Percentiles rank a stretch among this genome's conserved stretches.
phyloP scores from a whole-genome alignment of 2,113 vertebrate species.

The Poeciliopsis turrubarensis region DNA sequence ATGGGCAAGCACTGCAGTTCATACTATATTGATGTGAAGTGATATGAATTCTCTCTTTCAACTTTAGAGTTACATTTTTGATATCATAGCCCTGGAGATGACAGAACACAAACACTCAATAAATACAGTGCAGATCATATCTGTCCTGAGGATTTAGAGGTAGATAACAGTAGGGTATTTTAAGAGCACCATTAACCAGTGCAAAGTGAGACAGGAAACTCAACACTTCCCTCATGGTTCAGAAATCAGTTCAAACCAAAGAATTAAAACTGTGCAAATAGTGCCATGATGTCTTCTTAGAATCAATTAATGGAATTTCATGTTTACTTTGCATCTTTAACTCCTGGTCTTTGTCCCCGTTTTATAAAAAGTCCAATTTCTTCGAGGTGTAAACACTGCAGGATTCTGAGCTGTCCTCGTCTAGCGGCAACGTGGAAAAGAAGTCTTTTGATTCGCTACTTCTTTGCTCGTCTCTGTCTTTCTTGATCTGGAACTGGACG shows the following conservation, averaged over 20 bases:
- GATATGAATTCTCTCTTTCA: slow-evolving; percentile 28
- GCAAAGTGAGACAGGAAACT: slow-evolving; percentile 23
- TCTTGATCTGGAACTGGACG: slow-evolving; percentile 71
- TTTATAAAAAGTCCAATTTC: slow-evolving; percentile 75
- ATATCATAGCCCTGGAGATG: slow-evolving; percentile 31
- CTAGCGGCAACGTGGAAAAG: slow-evolving; percentile 70
- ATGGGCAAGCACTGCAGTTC: slow-evolving; percentile 5
- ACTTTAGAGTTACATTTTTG: slow-evolving; percentile 11
- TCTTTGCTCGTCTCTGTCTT: slow-evolving; percentile 34
- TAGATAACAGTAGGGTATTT: slow-evolving; percentile 64
- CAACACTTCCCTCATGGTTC: slow-evolving; percentile 42
- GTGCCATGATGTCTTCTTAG: slow-evolving; percentile 39
- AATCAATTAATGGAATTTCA: slow-evolving; percentile 10
- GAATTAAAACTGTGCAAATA: slow-evolving; percentile 45
- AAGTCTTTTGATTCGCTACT: slow-evolving; percentile 40
- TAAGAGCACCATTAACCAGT: slow-evolving; percentile 42
- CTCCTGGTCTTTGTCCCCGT: not conserved
- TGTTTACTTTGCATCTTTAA: not conserved
- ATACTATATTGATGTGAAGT: slow-evolving; percentile 30
- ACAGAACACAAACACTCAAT: slow-evolving; percentile 24
- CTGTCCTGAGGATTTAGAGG: slow-evolving; percentile 76
- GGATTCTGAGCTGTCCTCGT: slow-evolving; percentile 61
- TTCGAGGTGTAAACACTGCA: slow-evolving; percentile 75
- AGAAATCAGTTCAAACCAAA: slow-evolving; percentile 43
- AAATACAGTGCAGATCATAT: slow-evolving; percentile 55